phyloP scores from a whole-genome alignment of 2,888 invertebrate species.

The Stomorhina lunata region DNA sequence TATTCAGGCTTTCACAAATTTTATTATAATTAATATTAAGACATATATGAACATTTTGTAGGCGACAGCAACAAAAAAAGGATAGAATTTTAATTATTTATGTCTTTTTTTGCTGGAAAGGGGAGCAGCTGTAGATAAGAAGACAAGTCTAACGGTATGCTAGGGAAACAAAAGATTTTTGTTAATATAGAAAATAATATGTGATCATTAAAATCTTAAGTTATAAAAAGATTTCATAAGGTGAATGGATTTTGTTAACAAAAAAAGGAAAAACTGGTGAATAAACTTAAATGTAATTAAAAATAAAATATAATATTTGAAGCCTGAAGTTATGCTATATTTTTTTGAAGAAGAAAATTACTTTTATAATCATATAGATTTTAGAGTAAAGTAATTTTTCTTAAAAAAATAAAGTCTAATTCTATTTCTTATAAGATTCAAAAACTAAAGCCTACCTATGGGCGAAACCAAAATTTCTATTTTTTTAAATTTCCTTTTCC shows the following conservation, averaged over 20 bases:
- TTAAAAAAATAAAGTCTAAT: no score
- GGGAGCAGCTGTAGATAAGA: background rate
- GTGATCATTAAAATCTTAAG: constrained; percentile 23
- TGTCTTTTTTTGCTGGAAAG: background rate
- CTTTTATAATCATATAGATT: no score
- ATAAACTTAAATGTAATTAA: background rate
- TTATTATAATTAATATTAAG: constrained; percentile 35
- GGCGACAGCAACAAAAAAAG: background rate
- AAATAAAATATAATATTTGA: background rate
- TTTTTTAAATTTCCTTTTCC: no score
- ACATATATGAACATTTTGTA: background rate
- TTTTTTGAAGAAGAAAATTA: no score
- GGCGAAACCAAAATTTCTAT: no score
- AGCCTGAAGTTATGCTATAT: background rate
- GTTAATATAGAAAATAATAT: background rate
- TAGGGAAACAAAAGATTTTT: background rate
- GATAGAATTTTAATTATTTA: constrained; percentile 41
- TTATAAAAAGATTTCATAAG: background rate
- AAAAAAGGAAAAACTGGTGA: background rate
- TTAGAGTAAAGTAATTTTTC: no score
- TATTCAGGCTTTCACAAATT: background rate
- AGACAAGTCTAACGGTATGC: background rate
- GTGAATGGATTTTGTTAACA: background rate
- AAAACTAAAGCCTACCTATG: no score
- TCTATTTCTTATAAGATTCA: no score